These are phyloP conservation scores for Rousettus madagascariensis DNA, from an alignment of 2,797 vertebrate genomes.

Conservation along the genomic window DNA sequence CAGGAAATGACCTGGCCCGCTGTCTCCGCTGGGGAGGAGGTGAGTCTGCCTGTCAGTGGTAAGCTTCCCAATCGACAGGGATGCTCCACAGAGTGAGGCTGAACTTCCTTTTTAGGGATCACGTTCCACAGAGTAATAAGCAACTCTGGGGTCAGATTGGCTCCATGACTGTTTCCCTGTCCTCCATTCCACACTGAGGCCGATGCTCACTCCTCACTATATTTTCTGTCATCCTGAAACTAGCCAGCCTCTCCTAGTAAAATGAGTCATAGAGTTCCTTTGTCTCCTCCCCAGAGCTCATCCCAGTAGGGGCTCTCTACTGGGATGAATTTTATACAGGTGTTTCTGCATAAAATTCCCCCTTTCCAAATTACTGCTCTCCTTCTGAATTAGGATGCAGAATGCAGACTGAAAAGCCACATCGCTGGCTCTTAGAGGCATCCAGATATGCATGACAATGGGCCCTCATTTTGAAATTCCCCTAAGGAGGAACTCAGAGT, in stretches of 20 bases:
- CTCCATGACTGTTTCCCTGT: not conserved
- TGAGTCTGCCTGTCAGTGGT: constrained; percentile 78
- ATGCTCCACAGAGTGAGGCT: not conserved
- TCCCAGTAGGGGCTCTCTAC: not conserved
- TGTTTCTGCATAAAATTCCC: not conserved
- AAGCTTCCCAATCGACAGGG: not conserved
- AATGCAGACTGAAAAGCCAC: not conserved
- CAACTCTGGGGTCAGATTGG: not conserved
- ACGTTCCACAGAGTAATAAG: not conserved
- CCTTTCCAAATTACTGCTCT: not conserved
- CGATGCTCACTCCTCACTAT: not conserved
- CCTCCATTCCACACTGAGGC: not conserved
- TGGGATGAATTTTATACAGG: not conserved
- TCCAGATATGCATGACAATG: not conserved
- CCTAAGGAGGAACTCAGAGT: not conserved
- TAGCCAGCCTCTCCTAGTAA: not conserved
- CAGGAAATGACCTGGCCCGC: constrained; percentile 95
- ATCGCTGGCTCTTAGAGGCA: not conserved
- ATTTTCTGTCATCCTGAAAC: not conserved
- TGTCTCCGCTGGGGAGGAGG: constrained; percentile 98
- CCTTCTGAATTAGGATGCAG: not conserved
- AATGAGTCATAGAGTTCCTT: not conserved
- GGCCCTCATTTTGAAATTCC: not conserved
- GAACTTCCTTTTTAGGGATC: not conserved
- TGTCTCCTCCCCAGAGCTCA: not conserved